Evolutionary conservation across 2,888 invertebrate genomes (phyloP).

Genomic region (Iphiclides podalirius): DNA sequence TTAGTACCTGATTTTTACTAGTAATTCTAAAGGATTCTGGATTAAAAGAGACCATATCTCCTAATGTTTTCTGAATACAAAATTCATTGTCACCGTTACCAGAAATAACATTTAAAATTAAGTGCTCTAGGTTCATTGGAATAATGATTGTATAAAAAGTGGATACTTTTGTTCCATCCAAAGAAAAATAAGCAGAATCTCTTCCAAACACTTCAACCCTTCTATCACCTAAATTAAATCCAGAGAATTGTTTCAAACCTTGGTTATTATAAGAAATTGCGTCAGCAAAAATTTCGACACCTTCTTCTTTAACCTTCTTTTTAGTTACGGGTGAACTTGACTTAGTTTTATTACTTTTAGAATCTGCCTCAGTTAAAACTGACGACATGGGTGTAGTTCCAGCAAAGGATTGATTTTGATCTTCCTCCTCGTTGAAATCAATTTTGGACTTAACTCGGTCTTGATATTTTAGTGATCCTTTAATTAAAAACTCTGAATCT

Average conservation of each 20-base stretch:
- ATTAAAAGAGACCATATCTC: slow-evolving; percentile 38
- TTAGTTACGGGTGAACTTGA: background rate
- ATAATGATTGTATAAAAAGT: slow-evolving; percentile 57
- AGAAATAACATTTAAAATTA: slow-evolving; percentile 51
- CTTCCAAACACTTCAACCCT: slow-evolving; percentile 69
- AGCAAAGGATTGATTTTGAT: slow-evolving; percentile 31
- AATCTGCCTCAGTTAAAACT: slow-evolving; percentile 37
- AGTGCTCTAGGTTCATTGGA: slow-evolving; percentile 60
- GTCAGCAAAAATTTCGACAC: slow-evolving; percentile 27
- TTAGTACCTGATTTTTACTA: slow-evolving; percentile 54
- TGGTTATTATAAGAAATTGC: slow-evolving; percentile 12
- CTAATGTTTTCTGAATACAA: slow-evolving; percentile 61
- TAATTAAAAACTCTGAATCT: slow-evolving; percentile 57
- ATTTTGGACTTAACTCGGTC: slow-evolving; percentile 42
- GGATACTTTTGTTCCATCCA: slow-evolving; percentile 57
- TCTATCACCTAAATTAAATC: slow-evolving; percentile 64
- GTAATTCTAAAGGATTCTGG: slow-evolving; percentile 63
- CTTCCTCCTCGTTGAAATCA: slow-evolving; percentile 28
- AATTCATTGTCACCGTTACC: slow-evolving; percentile 58
- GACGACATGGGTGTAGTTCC: slow-evolving; percentile 37
- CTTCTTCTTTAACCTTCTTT: slow-evolving; percentile 31
- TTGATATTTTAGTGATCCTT: slow-evolving; percentile 66
- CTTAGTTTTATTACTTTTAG: slow-evolving; percentile 36
- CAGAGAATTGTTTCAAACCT: slow-evolving; percentile 40
- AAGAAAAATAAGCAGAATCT: slow-evolving; percentile 60